Evolutionary conservation across 1,140 invertebrate genomes (phyloP), one percentile per base, ranked within the genome.

Genomic region (Harlomillsia oculata): DNA sequence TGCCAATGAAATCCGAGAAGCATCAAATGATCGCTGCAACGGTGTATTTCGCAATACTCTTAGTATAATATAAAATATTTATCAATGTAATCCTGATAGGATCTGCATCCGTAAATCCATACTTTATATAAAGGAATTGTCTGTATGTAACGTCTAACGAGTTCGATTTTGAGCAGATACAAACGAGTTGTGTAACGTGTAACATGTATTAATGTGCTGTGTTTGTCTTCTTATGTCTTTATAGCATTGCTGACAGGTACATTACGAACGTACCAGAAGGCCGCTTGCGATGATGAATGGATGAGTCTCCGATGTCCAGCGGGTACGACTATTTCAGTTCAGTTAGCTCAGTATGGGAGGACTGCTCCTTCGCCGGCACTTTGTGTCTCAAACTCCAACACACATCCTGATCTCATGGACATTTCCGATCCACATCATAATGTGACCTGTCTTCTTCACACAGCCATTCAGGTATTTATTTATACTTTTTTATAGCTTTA

Each of bases 201-300:
- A n/a, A n/a, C n/a, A n/a, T n/a, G n/a, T n/a, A n/a, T n/a, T n/a
- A n/a, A n/a, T n/a, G n/a, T n/a, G n/a, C 14, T 48, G 8, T n/a
- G 13, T 44, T n/a, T 51, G 28, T 40, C 39, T 34, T 48, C 26
- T 26, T 56, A 29, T 37, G 26, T 48, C 21, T 39, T 67, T 68
- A 16, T 77, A 93, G 89, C 86, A 67, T 77, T 91, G 51, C 79
- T 94, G 60, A 83, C 87, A 66, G 86, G 86, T 34, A 92, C 88
- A 14, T 75, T 95, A 59, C 79, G 85, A 66, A 92, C 88, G 50
- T 89, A 89, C 72, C 87, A 93, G 70, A 80, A 82, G 64, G 85
- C 83, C 4, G 82, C 84, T 3, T 95, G 91, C 72, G 87, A 93
- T 69, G 85, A 87, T 49, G 84, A 93, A 66, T 77, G 80, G 66